Conservation (phyloP, 2,113 vertebrate species). For the Oryctolagus cuniculus region DNA sequence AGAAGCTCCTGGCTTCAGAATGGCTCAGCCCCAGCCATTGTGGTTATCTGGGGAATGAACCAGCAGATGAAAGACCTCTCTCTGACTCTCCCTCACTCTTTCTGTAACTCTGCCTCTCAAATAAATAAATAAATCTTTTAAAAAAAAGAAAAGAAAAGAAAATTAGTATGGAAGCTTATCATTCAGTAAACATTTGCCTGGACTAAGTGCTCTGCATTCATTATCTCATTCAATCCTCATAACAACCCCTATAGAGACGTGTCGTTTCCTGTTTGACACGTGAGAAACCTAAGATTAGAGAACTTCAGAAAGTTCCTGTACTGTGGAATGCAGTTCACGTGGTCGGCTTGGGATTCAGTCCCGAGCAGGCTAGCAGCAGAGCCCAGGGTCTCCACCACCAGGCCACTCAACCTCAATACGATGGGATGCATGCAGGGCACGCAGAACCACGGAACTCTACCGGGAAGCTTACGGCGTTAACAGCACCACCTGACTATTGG, state of each 20-base stretch:
- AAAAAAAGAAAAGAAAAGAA: too few relatives aligned
- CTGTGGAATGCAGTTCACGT: neutral
- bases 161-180: neutral
- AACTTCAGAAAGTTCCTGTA: neutral
- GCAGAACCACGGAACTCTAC: neutral
- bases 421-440: neutral
- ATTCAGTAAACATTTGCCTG: neutral
- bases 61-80: too few relatives aligned
- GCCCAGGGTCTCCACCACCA: neutral
- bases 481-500: neutral
- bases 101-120: too few relatives aligned
- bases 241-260: too few relatives aligned
- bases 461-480: neutral
- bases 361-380: neutral
- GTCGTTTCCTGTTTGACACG: neutral
- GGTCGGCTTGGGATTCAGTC: neutral
- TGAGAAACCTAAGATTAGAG: conserved; percentile 28
- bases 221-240: neutral
- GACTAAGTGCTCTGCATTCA: neutral
- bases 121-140: too few relatives aligned
- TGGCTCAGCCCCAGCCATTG: too few relatives aligned
- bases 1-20: too few relatives aligned
- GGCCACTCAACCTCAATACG: neutral
- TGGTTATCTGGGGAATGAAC: too few relatives aligned
- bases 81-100: too few relatives aligned